Percentiles rank a stretch among this genome's conserved stretches.
phyloP scores from a whole-genome alignment of 2,888 invertebrate genomes.

The Pteria penguin region DNA sequence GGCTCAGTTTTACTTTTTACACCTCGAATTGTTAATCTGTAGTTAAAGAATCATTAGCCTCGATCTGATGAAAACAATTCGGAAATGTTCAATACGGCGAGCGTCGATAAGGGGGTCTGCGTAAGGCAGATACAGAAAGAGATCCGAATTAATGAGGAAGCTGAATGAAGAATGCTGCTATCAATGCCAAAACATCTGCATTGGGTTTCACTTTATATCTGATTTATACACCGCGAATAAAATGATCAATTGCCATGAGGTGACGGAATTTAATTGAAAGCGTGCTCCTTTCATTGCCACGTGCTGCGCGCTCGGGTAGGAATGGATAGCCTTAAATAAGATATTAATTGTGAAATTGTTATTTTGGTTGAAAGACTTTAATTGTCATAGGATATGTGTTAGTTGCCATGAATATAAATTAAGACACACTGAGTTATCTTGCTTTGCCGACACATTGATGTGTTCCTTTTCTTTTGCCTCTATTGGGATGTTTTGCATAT shows the following conservation, averaged over 20 bases:
- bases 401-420: not conserved
- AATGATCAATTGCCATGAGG: slow-evolving; percentile 8
- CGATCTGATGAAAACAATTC: not conserved
- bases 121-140: not conserved
- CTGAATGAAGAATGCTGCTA: not conserved
- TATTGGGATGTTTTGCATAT: too few species aligned
- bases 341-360: not conserved
- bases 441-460: not conserved
- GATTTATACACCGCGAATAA: not conserved
- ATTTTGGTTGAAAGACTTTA: not conserved
- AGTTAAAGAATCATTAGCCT: not conserved
- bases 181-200: slow-evolving; percentile 5
- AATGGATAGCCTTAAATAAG: not conserved
- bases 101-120: not conserved
- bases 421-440: slow-evolving; percentile 3
- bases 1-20: not conserved
- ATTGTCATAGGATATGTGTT: slow-evolving; percentile 10
- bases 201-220: not conserved
- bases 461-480: too few species aligned
- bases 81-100: not conserved
- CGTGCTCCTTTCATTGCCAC: slow-evolving; percentile 4
- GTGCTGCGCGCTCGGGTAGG: not conserved
- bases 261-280: slow-evolving; percentile 31
- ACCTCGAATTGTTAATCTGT: not conserved
- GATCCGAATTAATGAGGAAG: not conserved